A percentile compares a stretch with the other conserved stretches of the same genome.
Conservation (phyloP, 2,797 vertebrate species). For the Pterois miles region DNA sequence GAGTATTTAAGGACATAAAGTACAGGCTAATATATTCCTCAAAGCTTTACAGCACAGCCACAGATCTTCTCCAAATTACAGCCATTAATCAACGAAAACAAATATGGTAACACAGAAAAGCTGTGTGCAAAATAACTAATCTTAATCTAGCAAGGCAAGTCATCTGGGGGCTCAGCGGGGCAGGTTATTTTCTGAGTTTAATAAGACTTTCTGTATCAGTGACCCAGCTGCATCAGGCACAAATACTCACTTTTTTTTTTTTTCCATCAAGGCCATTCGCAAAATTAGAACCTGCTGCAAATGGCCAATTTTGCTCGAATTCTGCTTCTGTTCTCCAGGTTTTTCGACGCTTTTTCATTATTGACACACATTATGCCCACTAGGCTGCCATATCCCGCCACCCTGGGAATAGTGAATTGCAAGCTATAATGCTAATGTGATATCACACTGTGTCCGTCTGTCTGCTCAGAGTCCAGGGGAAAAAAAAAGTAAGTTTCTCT, state of each 20-base stretch:
- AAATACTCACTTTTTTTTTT: conserved; percentile 31
- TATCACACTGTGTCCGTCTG: conserved; percentile 57
- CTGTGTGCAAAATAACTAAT: conserved; percentile 11
- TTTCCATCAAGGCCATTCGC: conserved; percentile 51
- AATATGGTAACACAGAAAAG: conserved; percentile 7
- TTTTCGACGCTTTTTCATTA: conserved; percentile 65
- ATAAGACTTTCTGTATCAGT: conserved; percentile 34
- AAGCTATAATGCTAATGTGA: conserved; percentile 62
- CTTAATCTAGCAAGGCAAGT: conserved; percentile 18
- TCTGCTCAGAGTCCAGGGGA: conserved; percentile 27
- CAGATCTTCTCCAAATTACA: conserved; percentile 28
- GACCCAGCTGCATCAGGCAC: conserved; percentile 33
- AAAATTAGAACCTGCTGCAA: conserved; percentile 64
- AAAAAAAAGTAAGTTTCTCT: background rate
- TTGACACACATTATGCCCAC: conserved; percentile 63
- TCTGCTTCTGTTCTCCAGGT: conserved; percentile 42
- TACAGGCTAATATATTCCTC: background rate
- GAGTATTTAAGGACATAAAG: background rate
- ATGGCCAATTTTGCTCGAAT: conserved; percentile 58
- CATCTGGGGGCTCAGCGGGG: background rate
- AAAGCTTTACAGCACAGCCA: background rate
- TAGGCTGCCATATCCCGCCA: conserved; percentile 31
- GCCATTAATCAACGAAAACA: conserved; percentile 40
- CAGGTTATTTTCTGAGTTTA: conserved; percentile 25
- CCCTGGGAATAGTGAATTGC: conserved; percentile 50